Percentiles rank a stretch among this genome's conserved stretches.
Evolutionary conservation across 2,113 vertebrate genomes (phyloP).

Genomic region (Grus americana): DNA sequence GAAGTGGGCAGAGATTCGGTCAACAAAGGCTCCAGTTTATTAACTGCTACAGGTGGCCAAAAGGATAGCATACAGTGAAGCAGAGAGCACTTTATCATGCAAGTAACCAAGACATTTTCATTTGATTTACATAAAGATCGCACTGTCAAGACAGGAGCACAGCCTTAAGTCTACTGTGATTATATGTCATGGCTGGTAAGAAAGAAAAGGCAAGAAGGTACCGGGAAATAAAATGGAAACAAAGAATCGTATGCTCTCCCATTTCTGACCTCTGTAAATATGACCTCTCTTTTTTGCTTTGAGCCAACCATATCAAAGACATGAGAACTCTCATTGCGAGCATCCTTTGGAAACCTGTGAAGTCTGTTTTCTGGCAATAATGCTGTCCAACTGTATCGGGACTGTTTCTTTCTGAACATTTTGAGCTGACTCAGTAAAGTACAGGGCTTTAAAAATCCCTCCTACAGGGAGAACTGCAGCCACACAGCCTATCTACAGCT

Average conservation of each 20-base stretch:
- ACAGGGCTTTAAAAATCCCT: conserved; percentile 10
- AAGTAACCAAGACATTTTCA: not conserved
- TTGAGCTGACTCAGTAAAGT: conserved; percentile 21
- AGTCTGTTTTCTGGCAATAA: conserved; percentile 10
- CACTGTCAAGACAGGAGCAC: not conserved
- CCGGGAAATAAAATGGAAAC: not conserved
- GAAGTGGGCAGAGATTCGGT: not conserved
- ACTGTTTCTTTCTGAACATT: not conserved
- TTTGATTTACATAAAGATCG: not conserved
- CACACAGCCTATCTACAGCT: not conserved
- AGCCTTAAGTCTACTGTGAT: not conserved
- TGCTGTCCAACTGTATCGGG: not conserved
- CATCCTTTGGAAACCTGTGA: conserved; percentile 38
- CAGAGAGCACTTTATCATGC: not conserved
- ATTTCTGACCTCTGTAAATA: not conserved
- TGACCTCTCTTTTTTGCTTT: not conserved
- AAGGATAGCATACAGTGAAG: not conserved
- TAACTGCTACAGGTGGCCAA: not conserved
- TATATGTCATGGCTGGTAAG: accelerated
- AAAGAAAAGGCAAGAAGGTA: not conserved
- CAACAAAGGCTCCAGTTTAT: conserved; percentile 13
- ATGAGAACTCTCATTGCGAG: not conserved
- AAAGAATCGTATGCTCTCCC: not conserved
- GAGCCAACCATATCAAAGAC: not conserved
- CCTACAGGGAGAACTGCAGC: not conserved